A percentile compares a stretch with the other conserved stretches of the same genome.
Evolutionary conservation across 2,797 vertebrate genomes (phyloP).

Genomic region (Myioborus melanocephalus): DNA sequence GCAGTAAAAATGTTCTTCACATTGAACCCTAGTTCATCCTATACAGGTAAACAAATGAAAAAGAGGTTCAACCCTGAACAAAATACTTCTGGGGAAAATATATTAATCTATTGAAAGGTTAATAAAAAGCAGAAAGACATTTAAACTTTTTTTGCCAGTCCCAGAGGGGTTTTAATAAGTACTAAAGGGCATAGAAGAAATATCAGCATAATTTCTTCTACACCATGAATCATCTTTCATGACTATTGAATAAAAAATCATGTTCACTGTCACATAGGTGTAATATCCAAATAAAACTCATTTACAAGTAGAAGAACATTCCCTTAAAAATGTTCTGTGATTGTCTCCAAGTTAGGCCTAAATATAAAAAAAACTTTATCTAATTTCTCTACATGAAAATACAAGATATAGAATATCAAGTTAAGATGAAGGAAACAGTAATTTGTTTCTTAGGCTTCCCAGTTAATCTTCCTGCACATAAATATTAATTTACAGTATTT

Average conservation of each 20-base stretch:
- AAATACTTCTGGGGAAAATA: not conserved
- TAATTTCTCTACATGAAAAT: not conserved
- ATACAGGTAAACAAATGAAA: not conserved
- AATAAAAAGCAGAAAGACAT: not conserved
- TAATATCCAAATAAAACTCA: not conserved
- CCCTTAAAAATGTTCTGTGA: not conserved
- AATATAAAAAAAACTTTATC: not conserved
- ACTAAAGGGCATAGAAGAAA: not conserved
- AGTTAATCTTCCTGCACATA: not conserved
- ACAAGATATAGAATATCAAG: not conserved
- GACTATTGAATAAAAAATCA: not conserved
- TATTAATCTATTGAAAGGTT: not conserved
- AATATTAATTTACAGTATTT: not conserved
- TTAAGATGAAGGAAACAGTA: not conserved
- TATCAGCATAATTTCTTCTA: not conserved
- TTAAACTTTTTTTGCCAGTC: not conserved
- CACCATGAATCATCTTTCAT: not conserved
- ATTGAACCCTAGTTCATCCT: not conserved
- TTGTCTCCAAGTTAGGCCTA: not conserved
- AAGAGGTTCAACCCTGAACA: not conserved
- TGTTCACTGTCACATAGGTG: not conserved
- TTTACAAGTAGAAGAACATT: not conserved
- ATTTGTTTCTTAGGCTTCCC: not conserved
- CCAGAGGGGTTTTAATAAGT: not conserved
- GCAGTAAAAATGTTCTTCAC: not conserved